Evolutionary conservation across 2,888 invertebrate species (phyloP).

Genomic region (Aphidius colemani): DNA sequence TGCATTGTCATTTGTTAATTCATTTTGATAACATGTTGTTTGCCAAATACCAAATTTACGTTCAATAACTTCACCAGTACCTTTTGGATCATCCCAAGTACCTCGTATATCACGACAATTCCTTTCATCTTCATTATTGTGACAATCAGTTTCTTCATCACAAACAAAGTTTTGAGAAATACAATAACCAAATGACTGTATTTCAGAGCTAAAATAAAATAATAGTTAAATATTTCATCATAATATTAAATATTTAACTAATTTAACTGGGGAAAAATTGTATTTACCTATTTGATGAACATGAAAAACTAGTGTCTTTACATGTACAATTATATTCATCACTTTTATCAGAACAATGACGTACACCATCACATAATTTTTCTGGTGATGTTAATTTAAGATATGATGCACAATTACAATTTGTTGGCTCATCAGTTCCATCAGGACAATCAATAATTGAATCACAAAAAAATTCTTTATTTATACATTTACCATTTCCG

Average conservation of each 20-base stretch:
- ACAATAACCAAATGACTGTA: slow-evolving; percentile 56
- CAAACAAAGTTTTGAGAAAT: slow-evolving; percentile 77
- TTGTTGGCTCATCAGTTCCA: slow-evolving; percentile 71
- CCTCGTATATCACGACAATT: slow-evolving; percentile 66
- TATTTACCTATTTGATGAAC: slow-evolving; percentile 45
- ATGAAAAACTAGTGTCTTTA: slow-evolving; percentile 62
- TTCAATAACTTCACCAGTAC: slow-evolving; percentile 71
- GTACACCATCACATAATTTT: slow-evolving; percentile 75
- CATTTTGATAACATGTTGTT: slow-evolving; percentile 68
- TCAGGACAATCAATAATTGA: slow-evolving; percentile 73
- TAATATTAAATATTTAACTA: slow-evolving; percentile 8
- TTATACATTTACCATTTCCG: slow-evolving; percentile 69
- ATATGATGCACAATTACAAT: slow-evolving; percentile 70
- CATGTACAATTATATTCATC: slow-evolving; percentile 75
- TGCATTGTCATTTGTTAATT: slow-evolving; percentile 52
- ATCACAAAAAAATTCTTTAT: slow-evolving; percentile 73
- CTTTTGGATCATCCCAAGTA: slow-evolving; percentile 51
- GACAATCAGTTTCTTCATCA: slow-evolving; percentile 76
- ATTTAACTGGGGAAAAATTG: slow-evolving; percentile 2
- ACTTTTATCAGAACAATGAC: slow-evolving; percentile 77
- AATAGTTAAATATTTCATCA: background rate
- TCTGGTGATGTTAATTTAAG: slow-evolving; percentile 70
- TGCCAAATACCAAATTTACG: slow-evolving; percentile 74
- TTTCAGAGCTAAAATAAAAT: slow-evolving; percentile 13
- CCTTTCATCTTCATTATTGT: slow-evolving; percentile 74